A percentile compares a stretch with the other conserved stretches of the same genome.
phyloP scores from a whole-genome alignment of 2,888 invertebrate species.

The Dinocampus coccinellae region DNA sequence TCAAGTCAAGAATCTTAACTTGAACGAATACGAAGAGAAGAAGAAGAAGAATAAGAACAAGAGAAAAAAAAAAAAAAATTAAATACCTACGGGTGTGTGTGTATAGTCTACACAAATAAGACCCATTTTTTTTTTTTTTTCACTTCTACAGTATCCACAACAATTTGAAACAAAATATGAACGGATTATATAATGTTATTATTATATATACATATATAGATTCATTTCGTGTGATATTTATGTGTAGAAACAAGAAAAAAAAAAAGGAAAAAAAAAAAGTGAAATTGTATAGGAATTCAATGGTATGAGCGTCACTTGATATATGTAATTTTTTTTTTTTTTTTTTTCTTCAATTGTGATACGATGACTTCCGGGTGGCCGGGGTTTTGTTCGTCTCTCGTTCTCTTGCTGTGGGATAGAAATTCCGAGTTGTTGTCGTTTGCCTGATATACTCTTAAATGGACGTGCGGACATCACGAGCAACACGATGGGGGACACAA shows the following conservation, averaged over 20 bases:
- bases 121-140: not conserved
- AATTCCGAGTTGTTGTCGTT: not conserved
- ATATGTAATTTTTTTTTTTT: too few species aligned
- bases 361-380: constrained; percentile 19
- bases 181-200: not conserved
- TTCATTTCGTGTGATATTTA: too few species aligned
- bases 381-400: not conserved
- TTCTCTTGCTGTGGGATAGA: not conserved
- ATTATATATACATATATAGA: not conserved
- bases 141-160: not conserved
- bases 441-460: constrained; percentile 1
- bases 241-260: too few species aligned
- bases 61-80: not conserved
- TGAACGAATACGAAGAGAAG: not conserved
- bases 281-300: too few species aligned
- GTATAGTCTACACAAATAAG: not conserved
- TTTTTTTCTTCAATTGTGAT: too few species aligned
- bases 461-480: constrained; percentile 9
- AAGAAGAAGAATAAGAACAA: not conserved
- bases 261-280: too few species aligned
- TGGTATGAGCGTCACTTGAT: too few species aligned
- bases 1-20: not conserved
- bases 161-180: not conserved
- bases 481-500: constrained; percentile 10
- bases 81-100: not conserved